These are phyloP conservation scores for Danio aesculapii DNA, from an alignment of 2,797 vertebrate genomes.

Conservation along the genomic window DNA sequence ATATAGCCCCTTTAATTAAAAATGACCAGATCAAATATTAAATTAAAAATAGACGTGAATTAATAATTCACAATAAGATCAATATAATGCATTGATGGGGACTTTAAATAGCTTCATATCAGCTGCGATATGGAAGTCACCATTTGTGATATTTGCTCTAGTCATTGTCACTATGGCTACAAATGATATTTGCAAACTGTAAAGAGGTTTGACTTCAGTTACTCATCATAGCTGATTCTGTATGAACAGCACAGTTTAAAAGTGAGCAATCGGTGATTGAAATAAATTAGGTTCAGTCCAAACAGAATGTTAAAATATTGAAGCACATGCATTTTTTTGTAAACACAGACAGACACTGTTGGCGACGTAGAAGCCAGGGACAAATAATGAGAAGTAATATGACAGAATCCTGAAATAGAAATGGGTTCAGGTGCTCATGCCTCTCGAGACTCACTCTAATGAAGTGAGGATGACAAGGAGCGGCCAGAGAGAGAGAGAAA, in stretches of 20 bases:
- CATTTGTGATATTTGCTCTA: neutral
- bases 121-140: neutral
- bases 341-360: slow-evolving; percentile 14
- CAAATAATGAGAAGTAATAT: slow-evolving; percentile 13
- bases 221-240: slow-evolving; percentile 6
- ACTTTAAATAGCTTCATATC: neutral
- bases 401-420: slow-evolving; percentile 24
- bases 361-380: neutral
- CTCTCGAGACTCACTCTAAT: slow-evolving; percentile 15
- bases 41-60: neutral
- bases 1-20: too few species aligned
- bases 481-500: neutral
- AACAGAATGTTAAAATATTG: neutral
- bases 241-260: neutral
- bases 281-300: neutral
- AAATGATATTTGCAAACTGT: slow-evolving; percentile 4
- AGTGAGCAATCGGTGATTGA: neutral
- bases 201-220: neutral
- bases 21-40: too few species aligned
- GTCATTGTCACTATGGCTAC: slow-evolving; percentile 9
- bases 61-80: neutral
- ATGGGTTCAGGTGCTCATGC: slow-evolving; percentile 31
- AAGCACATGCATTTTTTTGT: neutral
- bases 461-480: slow-evolving; percentile 17
- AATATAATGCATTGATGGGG: neutral